Conservation (phyloP, 2,113 vertebrate species). For the Hucho hucho region DNA sequence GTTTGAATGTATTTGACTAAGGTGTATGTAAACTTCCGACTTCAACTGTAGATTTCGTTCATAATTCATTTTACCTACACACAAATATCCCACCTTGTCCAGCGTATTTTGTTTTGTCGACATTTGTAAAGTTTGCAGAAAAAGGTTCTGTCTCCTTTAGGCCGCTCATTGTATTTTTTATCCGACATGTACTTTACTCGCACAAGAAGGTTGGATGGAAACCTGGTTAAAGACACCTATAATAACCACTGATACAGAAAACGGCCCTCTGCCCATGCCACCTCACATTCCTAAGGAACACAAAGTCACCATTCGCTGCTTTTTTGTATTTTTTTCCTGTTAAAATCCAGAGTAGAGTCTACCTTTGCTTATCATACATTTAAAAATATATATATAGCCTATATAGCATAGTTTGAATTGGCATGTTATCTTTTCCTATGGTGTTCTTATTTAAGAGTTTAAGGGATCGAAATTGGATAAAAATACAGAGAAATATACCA, state of each 20-base stretch:
- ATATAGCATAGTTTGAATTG: conserved; percentile 48
- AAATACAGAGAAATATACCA: not conserved
- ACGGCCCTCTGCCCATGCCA: conserved; percentile 51
- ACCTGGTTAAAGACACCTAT: conserved; percentile 5
- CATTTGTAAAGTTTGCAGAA: no score
- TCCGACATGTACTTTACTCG: no score
- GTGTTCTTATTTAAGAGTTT: conserved; percentile 43
- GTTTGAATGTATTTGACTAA: no score
- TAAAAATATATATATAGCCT: conserved; percentile 5
- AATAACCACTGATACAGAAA: conserved; percentile 67
- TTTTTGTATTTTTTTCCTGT: conserved; percentile 18
- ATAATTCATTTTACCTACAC: no score
- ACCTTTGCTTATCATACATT: conserved; percentile 51
- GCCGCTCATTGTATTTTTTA: no score
- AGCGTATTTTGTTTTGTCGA: no score
- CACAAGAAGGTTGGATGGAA: no score
- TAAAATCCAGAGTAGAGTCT: conserved; percentile 68
- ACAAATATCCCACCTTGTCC: no score
- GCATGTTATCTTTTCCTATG: conserved; percentile 50
- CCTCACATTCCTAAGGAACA: conserved; percentile 21
- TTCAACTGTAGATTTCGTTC: no score
- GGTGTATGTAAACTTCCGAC: no score
- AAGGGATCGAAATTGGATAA: conserved; percentile 18
- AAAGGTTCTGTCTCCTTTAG: no score
- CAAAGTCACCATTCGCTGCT: conserved; percentile 44